A percentile compares a stretch with the other conserved stretches of the same genome.
phyloP scores from a whole-genome alignment of 2,113 vertebrate species.

The Charina bottae region DNA sequence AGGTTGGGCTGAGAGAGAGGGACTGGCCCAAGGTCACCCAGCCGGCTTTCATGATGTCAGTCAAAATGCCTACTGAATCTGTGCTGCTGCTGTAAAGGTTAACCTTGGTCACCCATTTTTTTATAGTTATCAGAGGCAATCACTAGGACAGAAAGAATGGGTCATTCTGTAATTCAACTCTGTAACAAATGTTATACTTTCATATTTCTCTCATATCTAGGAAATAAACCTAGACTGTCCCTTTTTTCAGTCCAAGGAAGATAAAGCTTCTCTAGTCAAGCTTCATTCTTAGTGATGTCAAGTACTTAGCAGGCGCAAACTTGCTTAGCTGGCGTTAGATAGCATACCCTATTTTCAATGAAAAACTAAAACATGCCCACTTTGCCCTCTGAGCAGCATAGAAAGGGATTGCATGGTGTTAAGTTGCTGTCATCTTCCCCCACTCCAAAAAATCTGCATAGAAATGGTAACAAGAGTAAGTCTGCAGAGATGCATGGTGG shows the following conservation, averaged over 20 bases:
- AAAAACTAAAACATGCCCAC: background rate
- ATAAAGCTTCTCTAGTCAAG: background rate
- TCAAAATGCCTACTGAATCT: background rate
- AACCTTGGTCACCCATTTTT: background rate
- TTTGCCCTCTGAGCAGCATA: background rate
- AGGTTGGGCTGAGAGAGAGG: no score
- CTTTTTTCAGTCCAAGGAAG: background rate
- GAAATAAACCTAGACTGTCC: background rate
- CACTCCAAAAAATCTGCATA: background rate
- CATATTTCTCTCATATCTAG: background rate
- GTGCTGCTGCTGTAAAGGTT: background rate
- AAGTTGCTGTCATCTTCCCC: background rate
- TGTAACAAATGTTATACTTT: background rate
- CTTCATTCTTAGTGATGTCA: background rate
- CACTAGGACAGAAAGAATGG: background rate
- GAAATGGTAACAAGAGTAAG: background rate
- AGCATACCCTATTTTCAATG: background rate
- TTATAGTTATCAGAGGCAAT: conserved; percentile 15
- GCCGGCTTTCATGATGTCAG: no score
- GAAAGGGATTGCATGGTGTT: background rate
- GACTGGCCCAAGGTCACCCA: no score
- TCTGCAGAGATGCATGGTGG: background rate
- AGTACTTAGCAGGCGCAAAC: background rate
- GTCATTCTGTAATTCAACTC: background rate
- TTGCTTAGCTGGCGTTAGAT: background rate